Conservation (phyloP, 2,113 vertebrate genomes). For the Oreochromis tanganicae region DNA sequence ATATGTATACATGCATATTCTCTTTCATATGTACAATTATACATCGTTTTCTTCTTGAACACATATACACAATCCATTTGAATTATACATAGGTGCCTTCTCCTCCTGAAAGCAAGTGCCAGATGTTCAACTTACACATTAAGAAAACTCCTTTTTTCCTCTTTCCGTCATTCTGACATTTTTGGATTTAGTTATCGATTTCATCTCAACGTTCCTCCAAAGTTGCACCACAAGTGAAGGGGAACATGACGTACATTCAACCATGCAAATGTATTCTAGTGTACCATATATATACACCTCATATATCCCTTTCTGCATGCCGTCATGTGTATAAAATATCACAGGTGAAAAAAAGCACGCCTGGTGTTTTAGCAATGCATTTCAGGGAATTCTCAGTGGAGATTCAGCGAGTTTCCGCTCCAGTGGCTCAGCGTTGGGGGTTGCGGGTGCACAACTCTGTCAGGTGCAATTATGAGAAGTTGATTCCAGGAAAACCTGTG, state of each 20-base stretch:
- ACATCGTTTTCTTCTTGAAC: constrained; percentile 10
- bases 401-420: constrained; percentile 54
- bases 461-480: constrained; percentile 60
- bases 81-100: constrained; percentile 48
- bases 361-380: constrained; percentile 31
- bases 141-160: not conserved
- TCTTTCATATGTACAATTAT: constrained; percentile 54
- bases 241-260: constrained; percentile 49
- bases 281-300: constrained; percentile 25
- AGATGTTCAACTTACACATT: constrained; percentile 9
- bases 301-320: constrained; percentile 45
- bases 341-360: constrained; percentile 43
- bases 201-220: constrained; percentile 24
- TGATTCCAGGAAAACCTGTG: constrained; percentile 60
- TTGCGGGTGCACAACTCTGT: constrained; percentile 66
- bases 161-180: constrained; percentile 10
- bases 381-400: constrained; percentile 51
- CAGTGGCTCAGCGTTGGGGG: constrained; percentile 43
- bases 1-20: constrained; percentile 45
- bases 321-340: constrained; percentile 60
- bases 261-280: constrained; percentile 51
- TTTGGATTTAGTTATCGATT: constrained; percentile 38
- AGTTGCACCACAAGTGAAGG: constrained; percentile 2
- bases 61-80: constrained; percentile 35
- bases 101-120: constrained; percentile 19